Base-by-base conservation (phyloP, 2,113 vertebrate genomes). In the Elephas maximus region DNA sequence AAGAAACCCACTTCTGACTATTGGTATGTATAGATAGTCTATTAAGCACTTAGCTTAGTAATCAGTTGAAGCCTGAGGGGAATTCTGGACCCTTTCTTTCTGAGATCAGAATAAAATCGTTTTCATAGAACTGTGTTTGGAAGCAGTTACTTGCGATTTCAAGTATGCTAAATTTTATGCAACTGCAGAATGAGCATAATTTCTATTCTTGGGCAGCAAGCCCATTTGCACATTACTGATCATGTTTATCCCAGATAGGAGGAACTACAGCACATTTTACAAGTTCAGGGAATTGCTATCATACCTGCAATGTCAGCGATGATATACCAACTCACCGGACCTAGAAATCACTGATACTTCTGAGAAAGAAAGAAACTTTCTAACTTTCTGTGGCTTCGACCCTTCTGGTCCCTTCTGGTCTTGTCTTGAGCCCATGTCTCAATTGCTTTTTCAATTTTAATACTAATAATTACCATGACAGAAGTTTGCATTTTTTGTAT, bases 131-230 rank as follows among this genome's bases (percentile, higher is more conserved):
- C 6, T 93, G 41, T 33, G 85, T 93, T 78, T 95, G 76, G 86
- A 93, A 95, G 33, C n/a, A 90, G 57, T 93, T 92, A 82, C 60
- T 18, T 67, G 11, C 2, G 91, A 8, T 5, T n/a, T 74, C 45
- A 51, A 77, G 45, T 80, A 96, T 15, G 26, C 17, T 81, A 88
- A 91, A 74, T 44, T 48, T 95, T 60, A 87, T 30, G 1, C 57
- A 94, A 5, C 53, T 91, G 11, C 65, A 93, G 93, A 91, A 76
- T 2, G 74, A 85, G 33, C 78, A 94, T 82, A 73, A 91, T 86
- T 93, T 89, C 33, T 8, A 37, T 74, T 91, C 53, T 87, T 91
- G 62, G 65, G 94, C 94, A 94, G 41, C 30, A 94, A 87, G 48
- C 30, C 94, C 7, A 85, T 69, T 87, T 80, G 23, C 24, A 53